Evolutionary conservation across 2,797 vertebrate genomes (phyloP), one percentile per base, ranked within the genome.

Genomic region (Crenichthys baileyi): DNA sequence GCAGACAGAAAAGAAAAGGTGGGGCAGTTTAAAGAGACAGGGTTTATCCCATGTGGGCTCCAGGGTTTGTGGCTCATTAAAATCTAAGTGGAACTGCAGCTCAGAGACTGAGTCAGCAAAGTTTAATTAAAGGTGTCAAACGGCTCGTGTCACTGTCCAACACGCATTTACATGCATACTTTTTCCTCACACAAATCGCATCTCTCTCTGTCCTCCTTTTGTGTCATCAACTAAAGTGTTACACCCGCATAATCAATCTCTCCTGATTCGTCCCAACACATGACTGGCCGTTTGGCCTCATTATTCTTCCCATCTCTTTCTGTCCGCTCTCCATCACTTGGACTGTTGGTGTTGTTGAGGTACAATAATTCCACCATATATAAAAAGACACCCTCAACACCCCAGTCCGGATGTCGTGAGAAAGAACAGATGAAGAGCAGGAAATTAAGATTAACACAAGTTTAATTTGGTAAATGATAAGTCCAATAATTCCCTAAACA

Each of bases 71-170:
- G 80, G 84, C 78, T 91, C 91, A 92, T 92, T 93, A 87, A 90
- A 92, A 85, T 88, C 79, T 90, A 87, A 92, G 75, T 84, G 86
- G 87, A 85, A 87, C 84, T 77, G 76, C 79, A 82, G 87, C 83
- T 83, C 81, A 76, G 73, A 81, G 76, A 72, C 84, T 90, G 92
- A 93, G 75, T 92, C 90, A 91, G 89, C 88, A 71, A 76, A 89
- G 79, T 89, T 92, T 92, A 93, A 93, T 93, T 92, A 91, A 93
- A 88, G 79, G 87, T 88, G 91, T 91, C 93, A 91, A 90, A 91
- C 87, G 78, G 82, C 81, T 83, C 77, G 77, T 87, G 89, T 90
- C 89, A 85, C 71, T 76, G 79, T 90, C 81, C 78, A 82, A 87
- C 83, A 88, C 77, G 81, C 87, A 91, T 85, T 85, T 87, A 72